These are phyloP conservation scores for Ciona savignyi DNA, from an alignment of 23 tunicate species.

Conservation along the genomic window DNA sequence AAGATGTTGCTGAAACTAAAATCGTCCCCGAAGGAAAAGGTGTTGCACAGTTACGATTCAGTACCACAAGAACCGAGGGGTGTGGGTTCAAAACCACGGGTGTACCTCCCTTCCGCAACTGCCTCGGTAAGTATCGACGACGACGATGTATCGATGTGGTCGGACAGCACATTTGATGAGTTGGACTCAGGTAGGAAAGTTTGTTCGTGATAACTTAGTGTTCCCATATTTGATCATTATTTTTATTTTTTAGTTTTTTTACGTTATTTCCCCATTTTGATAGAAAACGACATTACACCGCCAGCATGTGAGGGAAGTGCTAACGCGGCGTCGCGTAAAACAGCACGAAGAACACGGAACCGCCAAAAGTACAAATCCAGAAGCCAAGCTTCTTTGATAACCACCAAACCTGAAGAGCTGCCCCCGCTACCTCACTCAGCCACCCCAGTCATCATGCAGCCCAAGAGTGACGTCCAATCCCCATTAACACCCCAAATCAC, in stretches of 20 bases:
- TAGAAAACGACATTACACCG: constrained; percentile 1
- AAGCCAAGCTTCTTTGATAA: neutral
- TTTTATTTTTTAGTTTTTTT: too few relatives aligned
- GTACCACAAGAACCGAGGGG: constrained; percentile 19
- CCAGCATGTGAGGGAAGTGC: neutral
- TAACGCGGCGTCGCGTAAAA: neutral
- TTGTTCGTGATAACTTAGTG: neutral
- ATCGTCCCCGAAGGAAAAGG: neutral
- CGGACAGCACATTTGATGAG: constrained; percentile 55
- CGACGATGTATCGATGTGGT: constrained; percentile 57
- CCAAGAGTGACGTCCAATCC: constrained; percentile 10
- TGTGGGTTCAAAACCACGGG: neutral
- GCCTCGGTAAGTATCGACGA: constrained; percentile 19
- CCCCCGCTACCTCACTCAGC: constrained; percentile 3
- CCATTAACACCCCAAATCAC: neutral
- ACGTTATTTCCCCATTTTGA: neutral
- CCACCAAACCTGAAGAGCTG: neutral
- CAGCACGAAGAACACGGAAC: neutral
- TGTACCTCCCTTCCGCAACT: constrained; percentile 13
- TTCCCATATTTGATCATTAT: too few relatives aligned
- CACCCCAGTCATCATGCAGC: constrained; percentile 6
- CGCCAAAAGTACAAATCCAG: neutral
- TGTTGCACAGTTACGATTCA: constrained; percentile 7
- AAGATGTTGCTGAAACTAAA: neutral
- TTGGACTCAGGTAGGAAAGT: constrained; percentile 32